Conservation (phyloP, 2,888 invertebrate genomes). For the Creontiades dilutus region DNA sequence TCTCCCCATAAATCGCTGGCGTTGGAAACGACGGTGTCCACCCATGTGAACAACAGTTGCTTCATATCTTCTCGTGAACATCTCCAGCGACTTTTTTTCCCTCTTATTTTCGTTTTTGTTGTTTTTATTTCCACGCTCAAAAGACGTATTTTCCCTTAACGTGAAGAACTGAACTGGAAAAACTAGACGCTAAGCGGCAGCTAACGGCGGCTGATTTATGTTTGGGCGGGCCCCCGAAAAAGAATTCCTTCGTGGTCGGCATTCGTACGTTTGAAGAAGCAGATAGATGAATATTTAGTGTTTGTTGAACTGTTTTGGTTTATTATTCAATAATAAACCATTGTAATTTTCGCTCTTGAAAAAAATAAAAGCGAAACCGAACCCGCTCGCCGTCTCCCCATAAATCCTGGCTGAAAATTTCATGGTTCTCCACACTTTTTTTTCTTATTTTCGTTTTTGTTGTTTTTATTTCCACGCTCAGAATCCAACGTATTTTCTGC, state of each 20-base stretch:
- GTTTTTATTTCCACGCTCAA: not conserved
- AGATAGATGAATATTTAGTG: not conserved
- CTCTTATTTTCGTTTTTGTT: not conserved
- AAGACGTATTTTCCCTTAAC: not conserved
- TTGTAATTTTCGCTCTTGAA: too few species aligned
- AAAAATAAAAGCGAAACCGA: constrained; percentile 42
- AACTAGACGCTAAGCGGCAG: not conserved
- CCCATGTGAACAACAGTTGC: constrained; percentile 65
- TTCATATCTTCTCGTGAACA: constrained; percentile 58
- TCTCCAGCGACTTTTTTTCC: constrained; percentile 21
- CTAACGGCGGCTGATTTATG: not conserved
- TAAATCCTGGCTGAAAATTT: constrained; percentile 49
- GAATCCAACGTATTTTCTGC: not conserved
- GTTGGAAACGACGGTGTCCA: constrained; percentile 60
- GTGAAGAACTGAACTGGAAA: not conserved
- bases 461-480: not conserved
- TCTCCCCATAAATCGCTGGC: not conserved
- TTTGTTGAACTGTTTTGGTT: not conserved
- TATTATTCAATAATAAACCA: too few species aligned
- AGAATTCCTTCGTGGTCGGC: not conserved
- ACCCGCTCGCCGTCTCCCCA: not conserved
- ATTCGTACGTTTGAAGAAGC: not conserved
- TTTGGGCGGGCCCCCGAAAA: not conserved
- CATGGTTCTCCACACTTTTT: constrained; percentile 40
- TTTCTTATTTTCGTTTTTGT: not conserved